Conservation (phyloP, 2,888 invertebrate species). For the Alloscopus bannaensis region DNA sequence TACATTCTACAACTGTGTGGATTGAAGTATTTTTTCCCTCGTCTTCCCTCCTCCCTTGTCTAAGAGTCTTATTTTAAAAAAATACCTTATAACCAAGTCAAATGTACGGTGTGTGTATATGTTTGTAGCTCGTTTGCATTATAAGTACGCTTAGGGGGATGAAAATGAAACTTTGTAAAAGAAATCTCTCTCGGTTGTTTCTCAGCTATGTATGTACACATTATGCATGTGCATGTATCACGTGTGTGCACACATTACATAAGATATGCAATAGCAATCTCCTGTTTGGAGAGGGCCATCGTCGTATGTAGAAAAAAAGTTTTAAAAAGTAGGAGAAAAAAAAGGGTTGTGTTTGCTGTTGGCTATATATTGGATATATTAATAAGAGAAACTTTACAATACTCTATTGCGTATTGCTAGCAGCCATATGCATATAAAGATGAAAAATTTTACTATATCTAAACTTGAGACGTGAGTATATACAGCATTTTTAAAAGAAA, state of each 20-base stretch:
- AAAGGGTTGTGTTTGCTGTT: slow-evolving; percentile 51
- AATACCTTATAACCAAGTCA: neutral
- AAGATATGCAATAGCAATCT: slow-evolving; percentile 42
- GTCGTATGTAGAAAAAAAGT: slow-evolving; percentile 4
- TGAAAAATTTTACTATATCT: slow-evolving; percentile 12
- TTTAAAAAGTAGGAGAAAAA: neutral
- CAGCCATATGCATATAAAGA: too few species aligned
- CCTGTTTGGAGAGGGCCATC: slow-evolving; percentile 15
- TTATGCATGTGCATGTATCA: slow-evolving; percentile 26
- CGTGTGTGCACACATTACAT: neutral
- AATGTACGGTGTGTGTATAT: slow-evolving; percentile 12
- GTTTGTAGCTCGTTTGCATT: slow-evolving; percentile 19
- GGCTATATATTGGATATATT: slow-evolving; percentile 43
- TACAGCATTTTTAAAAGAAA: too few species aligned
- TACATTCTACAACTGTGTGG: neutral
- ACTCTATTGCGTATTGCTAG: slow-evolving; percentile 37
- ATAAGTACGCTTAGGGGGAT: slow-evolving; percentile 44
- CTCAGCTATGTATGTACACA: neutral
- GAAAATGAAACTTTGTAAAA: slow-evolving; percentile 47
- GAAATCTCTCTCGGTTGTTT: slow-evolving; percentile 8
- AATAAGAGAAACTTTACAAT: slow-evolving; percentile 27
- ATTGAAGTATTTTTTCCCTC: neutral
- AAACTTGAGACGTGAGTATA: neutral
- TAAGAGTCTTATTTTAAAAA: slow-evolving; percentile 2
- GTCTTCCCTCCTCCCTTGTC: neutral